Conservation (phyloP, 2,113 vertebrate genomes). For the Rhabdomys dilectus region DNA sequence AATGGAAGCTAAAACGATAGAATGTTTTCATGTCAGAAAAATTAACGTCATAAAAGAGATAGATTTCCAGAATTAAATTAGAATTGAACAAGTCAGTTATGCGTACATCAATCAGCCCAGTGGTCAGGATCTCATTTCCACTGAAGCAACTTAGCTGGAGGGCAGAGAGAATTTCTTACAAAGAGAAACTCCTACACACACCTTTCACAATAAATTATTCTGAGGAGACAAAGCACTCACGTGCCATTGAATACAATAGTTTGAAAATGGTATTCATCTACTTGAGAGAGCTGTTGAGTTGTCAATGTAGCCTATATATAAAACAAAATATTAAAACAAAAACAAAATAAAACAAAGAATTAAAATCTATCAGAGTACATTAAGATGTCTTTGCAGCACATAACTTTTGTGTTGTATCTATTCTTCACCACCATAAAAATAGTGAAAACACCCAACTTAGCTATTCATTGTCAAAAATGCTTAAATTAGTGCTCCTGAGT, state of each 20-base stretch:
- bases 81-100: conserved; percentile 83
- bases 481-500: neutral
- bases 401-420: neutral
- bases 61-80: conserved; percentile 84
- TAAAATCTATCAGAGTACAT: neutral
- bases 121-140: conserved; percentile 82
- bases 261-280: neutral
- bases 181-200: neutral
- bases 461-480: neutral
- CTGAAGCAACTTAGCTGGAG: conserved; percentile 77
- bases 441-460: neutral
- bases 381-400: neutral
- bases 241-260: neutral
- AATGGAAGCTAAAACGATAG: conserved; percentile 72
- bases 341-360: neutral
- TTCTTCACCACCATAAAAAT: neutral
- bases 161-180: conserved; percentile 75
- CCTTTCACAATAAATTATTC: conserved; percentile 66
- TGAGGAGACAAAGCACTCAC: conserved; percentile 56
- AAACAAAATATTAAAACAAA: conserved; percentile 6
- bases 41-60: conserved; percentile 82
- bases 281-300: conserved; percentile 18
- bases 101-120: conserved; percentile 78
- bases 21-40: conserved; percentile 82
- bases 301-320: neutral